Base-by-base conservation (phyloP, 2,888 invertebrate genomes). In the Tholera decimalis region DNA sequence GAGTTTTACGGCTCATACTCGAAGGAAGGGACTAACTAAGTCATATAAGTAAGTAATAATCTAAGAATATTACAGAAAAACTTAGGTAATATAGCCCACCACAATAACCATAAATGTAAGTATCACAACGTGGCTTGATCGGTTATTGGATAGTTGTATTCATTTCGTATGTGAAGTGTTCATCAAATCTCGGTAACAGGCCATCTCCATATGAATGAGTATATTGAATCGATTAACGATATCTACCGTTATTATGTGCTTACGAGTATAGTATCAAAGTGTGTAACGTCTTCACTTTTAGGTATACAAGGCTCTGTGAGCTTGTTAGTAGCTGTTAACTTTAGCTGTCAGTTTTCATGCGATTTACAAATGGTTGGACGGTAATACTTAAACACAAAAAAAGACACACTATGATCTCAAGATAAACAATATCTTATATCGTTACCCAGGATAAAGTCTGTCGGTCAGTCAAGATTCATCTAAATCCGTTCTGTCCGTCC, bases 101-200 rank as follows among this genome's bases (percentile, higher is more conserved):
- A 8, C 35, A 66, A 28, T 39, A 26, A 13, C 43, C 30, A 6
- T 22, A 66, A 55, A 24, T 9, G 18, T 44, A 24, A 47, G 54
- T 58, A 58, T 35, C 50, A 56, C 22, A 46, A 22, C 35, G 60
- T 30, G 13, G 1, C 6, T 43, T 67, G 41, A 50, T 22, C 18
- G 26, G 47, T 58, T 71, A 75, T 71, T 44, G 43, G 53, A 35
- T 54, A 49, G 69, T 37, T 26, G 7, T 53, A 43, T 56, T 49
- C 41, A 39, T 68, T 28, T 33, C 8, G 8, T 57, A 70, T 51
- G 46, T 43, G 13, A 58, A 69, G 7, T 43, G 53, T 24, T 58
- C 57, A 57, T 58, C 47, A 75, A 68, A 71, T 75, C 69, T 43
- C 44, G 26, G 43, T 35, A 68, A 75, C 50, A 28, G 41, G 9